Evolutionary conservation across 2,113 vertebrate genomes (phyloP).

Genomic region (Ictalurus furcatus): DNA sequence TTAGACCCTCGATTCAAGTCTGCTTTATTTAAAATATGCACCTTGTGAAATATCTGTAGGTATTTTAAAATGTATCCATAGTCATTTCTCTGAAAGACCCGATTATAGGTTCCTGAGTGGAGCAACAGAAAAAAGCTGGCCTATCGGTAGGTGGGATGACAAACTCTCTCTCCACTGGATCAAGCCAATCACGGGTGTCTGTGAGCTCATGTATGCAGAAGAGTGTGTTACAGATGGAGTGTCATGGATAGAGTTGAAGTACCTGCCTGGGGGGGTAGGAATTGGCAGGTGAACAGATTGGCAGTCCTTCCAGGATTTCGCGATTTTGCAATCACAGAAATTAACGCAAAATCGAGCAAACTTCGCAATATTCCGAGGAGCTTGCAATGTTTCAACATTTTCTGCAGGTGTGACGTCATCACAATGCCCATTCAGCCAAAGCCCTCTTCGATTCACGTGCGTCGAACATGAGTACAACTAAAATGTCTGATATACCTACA

Average conservation of each 20-base stretch:
- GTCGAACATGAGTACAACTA: no score
- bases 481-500: no score
- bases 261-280: not conserved
- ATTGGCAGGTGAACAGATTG: not conserved
- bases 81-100: not conserved
- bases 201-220: not conserved
- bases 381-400: no score
- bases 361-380: no score
- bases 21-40: not conserved
- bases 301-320: no score
- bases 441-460: no score
- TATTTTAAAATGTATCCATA: not conserved
- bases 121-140: not conserved
- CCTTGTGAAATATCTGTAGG: not conserved
- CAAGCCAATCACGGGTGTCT: not conserved
- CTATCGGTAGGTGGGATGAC: not conserved
- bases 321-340: no score
- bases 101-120: not conserved
- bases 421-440: no score
- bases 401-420: no score
- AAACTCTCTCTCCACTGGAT: not conserved
- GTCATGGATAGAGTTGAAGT: not conserved
- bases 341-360: no score
- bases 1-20: not conserved
- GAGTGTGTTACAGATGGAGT: not conserved